Percentiles rank a stretch among this genome's conserved stretches.
These are phyloP conservation scores for Schizotus pectinicornis DNA, from an alignment of 2,888 invertebrate genomes.

Conservation along the genomic window DNA sequence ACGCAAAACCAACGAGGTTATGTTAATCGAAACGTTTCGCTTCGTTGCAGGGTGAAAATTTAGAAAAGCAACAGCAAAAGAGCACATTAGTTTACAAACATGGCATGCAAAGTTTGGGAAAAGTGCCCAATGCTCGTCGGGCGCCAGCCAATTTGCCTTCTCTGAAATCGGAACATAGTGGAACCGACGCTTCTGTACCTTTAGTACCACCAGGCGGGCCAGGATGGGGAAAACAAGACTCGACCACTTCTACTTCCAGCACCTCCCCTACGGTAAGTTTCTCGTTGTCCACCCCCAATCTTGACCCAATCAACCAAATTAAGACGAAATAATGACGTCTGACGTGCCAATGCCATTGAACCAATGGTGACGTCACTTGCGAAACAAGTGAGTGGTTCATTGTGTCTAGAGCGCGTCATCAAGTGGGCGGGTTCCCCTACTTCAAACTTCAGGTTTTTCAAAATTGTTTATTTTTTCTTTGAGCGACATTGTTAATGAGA, in stretches of 20 bases:
- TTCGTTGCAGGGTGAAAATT: slow-evolving; percentile 76
- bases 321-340: background rate
- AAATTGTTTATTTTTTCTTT: no score
- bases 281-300: slow-evolving; percentile 1
- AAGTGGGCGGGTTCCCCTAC: no score
- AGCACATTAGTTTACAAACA: slow-evolving; percentile 94
- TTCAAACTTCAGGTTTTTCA: no score
- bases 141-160: slow-evolving; percentile 99
- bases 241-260: slow-evolving; percentile 61
- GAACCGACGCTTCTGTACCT: slow-evolving; percentile 78
- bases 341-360: no score
- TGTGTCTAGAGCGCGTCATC: background rate
- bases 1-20: background rate
- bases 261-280: slow-evolving; percentile 44
- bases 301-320: no score
- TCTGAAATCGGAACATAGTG: slow-evolving; percentile 93
- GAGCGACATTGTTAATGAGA: no score
- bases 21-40: background rate
- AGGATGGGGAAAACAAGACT: slow-evolving; percentile 73
- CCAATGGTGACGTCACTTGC: slow-evolving; percentile 3
- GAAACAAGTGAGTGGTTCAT: background rate
- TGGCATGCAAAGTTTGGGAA: slow-evolving; percentile 99
- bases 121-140: slow-evolving; percentile 96
- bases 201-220: slow-evolving; percentile 80
- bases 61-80: slow-evolving; percentile 87